phyloP scores from a whole-genome alignment of 2,797 vertebrate genomes.

The Anisognathus igniventris region DNA sequence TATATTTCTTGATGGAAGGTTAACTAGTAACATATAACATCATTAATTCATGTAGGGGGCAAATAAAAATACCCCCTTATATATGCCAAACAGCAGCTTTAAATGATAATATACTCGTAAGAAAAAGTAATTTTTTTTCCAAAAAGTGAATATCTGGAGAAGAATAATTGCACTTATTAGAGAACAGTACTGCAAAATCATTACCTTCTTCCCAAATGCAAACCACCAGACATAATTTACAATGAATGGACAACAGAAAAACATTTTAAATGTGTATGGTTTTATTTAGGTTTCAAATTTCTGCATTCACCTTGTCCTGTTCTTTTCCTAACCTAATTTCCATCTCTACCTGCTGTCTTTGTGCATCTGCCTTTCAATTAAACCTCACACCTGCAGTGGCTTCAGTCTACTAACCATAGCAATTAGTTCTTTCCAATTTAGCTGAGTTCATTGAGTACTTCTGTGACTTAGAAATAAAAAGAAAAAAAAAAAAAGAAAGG shows the following conservation, averaged over 20 bases:
- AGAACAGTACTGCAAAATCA: not conserved
- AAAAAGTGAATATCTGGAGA: not conserved
- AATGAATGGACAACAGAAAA: accelerated
- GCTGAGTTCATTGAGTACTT: not conserved
- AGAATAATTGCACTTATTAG: not conserved
- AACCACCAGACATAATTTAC: not conserved
- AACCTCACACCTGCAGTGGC: not conserved
- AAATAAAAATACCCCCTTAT: not conserved
- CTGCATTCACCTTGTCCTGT: not conserved
- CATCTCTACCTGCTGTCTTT: constrained; percentile 11
- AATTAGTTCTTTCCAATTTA: not conserved
- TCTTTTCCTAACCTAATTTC: constrained; percentile 20
- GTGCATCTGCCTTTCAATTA: constrained; percentile 25
- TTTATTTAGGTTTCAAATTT: not conserved
- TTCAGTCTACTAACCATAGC: not conserved
- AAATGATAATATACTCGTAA: not conserved
- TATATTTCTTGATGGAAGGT: not conserved
- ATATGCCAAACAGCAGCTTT: not conserved
- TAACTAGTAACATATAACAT: not conserved
- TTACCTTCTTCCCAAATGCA: not conserved
- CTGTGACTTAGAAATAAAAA: not conserved
- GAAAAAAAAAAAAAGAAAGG: not conserved
- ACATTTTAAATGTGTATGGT: not conserved
- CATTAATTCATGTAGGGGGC: not conserved
- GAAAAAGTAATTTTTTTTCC: not conserved